Base-by-base conservation (phyloP, 64 coral and sea anemone genomes). In the Montipora foliosa region DNA sequence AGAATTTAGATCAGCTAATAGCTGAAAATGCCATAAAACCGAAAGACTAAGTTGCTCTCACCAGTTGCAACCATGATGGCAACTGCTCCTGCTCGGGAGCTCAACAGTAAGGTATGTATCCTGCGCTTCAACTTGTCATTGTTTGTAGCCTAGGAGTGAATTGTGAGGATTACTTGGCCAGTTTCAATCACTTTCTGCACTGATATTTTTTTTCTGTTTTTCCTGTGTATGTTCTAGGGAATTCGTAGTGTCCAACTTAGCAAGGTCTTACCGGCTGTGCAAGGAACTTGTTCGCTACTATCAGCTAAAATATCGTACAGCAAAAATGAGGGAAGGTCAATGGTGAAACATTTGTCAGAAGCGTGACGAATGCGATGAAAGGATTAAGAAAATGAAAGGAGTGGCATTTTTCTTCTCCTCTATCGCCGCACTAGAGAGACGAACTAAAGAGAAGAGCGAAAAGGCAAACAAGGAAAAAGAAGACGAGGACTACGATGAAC, bases 361-460 rank as follows among this genome's bases (percentile, higher is more conserved):
- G 53, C 8, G 75, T 16, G 45, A 77, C 11, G 45, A 15, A 10
- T 47, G 75, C 15, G 75, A 77, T 3, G 9, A 77, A 16, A 44
- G 13, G 2, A 47, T 77, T 4, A 46, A 10, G 14, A 77, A 46
- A 47, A 47, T 77, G 2, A 52, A 47, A 45, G 75, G 76, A 19
- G 88, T 89, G 5, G 73, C 24, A 5, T 89, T 89, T 67, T 89
- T 45, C 3, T 73, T 89, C 5, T 49, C 45, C 78, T 57, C 79
- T 75, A 4, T 50, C 77, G 19, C 16, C 22, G 3, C 47, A 46
- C 47, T 4, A 15, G 45, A 46, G 49, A 2, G 77, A 79, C 15
- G 20, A 19, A n/a, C 4, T 55, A 10, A 55, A 55, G 6, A 14
- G 47, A 45, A 12, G 3, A 49, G 47, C 16, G 75, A 47, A 77